These are phyloP conservation scores for Strigops habroptila DNA, from an alignment of 2,113 vertebrate genomes.

Conservation along the genomic window DNA sequence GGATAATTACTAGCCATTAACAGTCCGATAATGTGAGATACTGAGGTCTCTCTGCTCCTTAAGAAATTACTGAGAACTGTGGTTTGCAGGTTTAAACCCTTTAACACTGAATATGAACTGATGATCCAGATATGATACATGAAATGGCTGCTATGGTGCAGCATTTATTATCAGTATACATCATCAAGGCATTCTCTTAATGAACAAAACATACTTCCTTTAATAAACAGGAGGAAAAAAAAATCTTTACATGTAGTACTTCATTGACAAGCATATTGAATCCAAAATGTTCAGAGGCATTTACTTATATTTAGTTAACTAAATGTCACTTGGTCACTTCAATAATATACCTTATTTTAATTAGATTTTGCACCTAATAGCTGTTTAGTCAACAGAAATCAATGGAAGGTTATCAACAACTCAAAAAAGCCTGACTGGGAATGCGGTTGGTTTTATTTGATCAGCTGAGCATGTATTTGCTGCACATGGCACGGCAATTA, in stretches of 20 bases:
- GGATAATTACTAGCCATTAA: slow-evolving; percentile 37
- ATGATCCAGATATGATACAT: background rate
- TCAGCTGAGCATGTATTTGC: background rate
- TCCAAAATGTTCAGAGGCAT: background rate
- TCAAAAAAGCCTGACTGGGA: background rate
- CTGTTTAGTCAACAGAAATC: background rate
- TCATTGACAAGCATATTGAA: background rate
- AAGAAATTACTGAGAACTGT: background rate
- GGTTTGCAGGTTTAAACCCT: background rate
- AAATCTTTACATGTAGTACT: background rate
- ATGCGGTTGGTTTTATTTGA: background rate
- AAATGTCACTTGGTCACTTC: background rate
- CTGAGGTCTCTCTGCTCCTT: background rate
- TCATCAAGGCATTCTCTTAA: background rate
- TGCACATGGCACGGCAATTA: background rate
- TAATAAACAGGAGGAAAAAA: background rate
- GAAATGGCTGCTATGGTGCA: background rate
- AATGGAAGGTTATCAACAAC: background rate
- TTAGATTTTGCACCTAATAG: background rate
- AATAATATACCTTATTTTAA: background rate
- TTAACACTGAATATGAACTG: background rate
- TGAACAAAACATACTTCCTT: background rate
- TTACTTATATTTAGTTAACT: background rate
- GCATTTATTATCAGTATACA: background rate
- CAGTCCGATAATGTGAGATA: background rate